Conservation (phyloP, 2,888 invertebrate genomes). For the Zonitis immaculata region DNA sequence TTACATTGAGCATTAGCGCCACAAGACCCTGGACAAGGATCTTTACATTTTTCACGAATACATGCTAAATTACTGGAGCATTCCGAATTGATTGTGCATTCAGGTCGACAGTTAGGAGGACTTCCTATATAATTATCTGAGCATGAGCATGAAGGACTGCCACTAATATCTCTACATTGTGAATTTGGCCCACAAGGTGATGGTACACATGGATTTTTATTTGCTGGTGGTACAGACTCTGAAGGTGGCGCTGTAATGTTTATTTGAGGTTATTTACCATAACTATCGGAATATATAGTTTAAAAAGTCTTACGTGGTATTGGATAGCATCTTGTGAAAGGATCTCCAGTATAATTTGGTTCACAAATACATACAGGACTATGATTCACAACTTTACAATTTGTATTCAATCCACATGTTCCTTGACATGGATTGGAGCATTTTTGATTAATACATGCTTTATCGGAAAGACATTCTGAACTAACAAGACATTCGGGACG, state of each 20-base stretch:
- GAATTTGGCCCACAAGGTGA: constrained; percentile 72
- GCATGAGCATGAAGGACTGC: constrained; percentile 66
- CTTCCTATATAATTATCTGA: constrained; percentile 62
- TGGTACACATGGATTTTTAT: constrained; percentile 63
- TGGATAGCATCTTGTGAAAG: constrained; percentile 64
- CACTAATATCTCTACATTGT: constrained; percentile 61
- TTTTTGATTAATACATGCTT: constrained; percentile 45
- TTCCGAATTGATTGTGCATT: constrained; percentile 66
- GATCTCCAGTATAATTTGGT: constrained; percentile 61
- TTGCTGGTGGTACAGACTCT: constrained; percentile 38
- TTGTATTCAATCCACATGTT: constrained; percentile 52
- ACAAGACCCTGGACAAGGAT: constrained; percentile 74
- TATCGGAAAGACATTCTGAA: constrained; percentile 53
- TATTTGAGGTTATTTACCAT: neutral
- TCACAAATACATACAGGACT: constrained; percentile 67
- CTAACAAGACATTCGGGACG: constrained; percentile 56
- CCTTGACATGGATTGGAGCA: constrained; percentile 52
- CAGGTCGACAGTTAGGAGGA: constrained; percentile 68
- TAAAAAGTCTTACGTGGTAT: constrained; percentile 49
- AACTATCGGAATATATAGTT: neutral
- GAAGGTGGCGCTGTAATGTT: constrained; percentile 27
- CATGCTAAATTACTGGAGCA: constrained; percentile 66
- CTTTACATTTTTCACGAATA: constrained; percentile 67
- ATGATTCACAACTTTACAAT: constrained; percentile 57
- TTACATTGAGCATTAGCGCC: constrained; percentile 66